Conservation (phyloP, 2,888 invertebrate genomes). For the Abrostola tripartita region DNA sequence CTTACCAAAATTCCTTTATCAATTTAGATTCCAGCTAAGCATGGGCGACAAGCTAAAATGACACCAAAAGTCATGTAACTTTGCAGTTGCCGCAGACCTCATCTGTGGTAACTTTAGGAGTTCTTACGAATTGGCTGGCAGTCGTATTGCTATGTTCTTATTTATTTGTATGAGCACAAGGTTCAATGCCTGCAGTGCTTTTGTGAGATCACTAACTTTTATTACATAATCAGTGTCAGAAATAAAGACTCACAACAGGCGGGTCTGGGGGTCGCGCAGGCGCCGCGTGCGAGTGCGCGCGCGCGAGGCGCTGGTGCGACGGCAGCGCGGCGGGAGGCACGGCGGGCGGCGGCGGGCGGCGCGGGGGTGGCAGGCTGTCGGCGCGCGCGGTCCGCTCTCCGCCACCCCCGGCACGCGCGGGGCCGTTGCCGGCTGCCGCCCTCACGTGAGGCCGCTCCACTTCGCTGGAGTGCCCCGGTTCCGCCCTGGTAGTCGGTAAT, state of each 20-base stretch:
- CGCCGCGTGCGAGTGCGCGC: conserved; percentile 75
- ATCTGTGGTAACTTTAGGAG: no score
- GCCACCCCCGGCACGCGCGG: neutral
- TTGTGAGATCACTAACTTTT: neutral
- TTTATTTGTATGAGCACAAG: no score
- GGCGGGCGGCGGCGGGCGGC: conserved; percentile 68
- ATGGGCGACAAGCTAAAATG: no score
- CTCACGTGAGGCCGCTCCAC: neutral
- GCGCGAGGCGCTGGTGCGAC: conserved; percentile 67
- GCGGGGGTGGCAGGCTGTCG: conserved; percentile 64
- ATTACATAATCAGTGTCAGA: neutral
- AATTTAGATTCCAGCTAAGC: no score
- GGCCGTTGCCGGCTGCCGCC: neutral
- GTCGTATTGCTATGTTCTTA: no score
- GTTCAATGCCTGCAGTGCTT: neutral
- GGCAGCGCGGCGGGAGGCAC: conserved; percentile 58
- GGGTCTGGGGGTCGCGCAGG: conserved; percentile 72
- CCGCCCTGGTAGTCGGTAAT: conserved; percentile 51
- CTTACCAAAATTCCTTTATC: no score
- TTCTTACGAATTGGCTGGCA: no score
- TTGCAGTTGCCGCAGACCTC: neutral
- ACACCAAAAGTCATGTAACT: no score
- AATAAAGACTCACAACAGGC: conserved; percentile 64
- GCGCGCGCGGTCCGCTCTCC: conserved; percentile 40
- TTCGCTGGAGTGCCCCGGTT: conserved; percentile 36